These are phyloP conservation scores for Kryptolebias ocellatus DNA, from an alignment of 2,797 vertebrate genomes.

Conservation along the genomic window DNA sequence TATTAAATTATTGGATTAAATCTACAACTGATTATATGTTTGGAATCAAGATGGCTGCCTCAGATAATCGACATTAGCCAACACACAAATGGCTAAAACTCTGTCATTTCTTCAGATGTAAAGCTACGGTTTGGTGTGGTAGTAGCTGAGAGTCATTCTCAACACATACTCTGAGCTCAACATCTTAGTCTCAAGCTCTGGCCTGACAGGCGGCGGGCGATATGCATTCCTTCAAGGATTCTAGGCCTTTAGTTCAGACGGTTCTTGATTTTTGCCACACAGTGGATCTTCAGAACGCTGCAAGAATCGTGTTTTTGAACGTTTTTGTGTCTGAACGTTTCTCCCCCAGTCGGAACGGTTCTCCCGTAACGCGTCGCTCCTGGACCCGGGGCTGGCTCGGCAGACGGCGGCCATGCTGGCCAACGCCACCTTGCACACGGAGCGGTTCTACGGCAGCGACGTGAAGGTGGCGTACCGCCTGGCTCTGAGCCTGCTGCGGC, in stretches of 20 bases:
- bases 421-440: conserved; percentile 85
- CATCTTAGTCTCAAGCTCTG: too few relatives aligned
- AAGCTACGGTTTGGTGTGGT: too few relatives aligned
- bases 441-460: conserved; percentile 88
- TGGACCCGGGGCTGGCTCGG: conserved; percentile 84
- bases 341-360: conserved; percentile 84
- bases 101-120: too few relatives aligned
- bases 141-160: too few relatives aligned
- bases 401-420: conserved; percentile 84
- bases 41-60: too few relatives aligned
- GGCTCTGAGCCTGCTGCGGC: conserved; percentile 85
- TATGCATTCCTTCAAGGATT: too few relatives aligned
- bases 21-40: too few relatives aligned
- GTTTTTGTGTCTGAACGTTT: conserved; percentile 3
- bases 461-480: conserved; percentile 89
- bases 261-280: neutral
- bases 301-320: neutral
- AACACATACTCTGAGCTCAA: too few relatives aligned
- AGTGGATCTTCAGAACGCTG: neutral
- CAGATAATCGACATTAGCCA: too few relatives aligned
- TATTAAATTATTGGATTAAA: too few relatives aligned
- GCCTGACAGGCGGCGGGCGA: too few relatives aligned
- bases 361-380: conserved; percentile 80
- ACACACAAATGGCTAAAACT: too few relatives aligned
- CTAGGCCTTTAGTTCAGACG: neutral